These are phyloP conservation scores for Erynnis tages DNA, from an alignment of 2,888 invertebrate species.

Conservation along the genomic window DNA sequence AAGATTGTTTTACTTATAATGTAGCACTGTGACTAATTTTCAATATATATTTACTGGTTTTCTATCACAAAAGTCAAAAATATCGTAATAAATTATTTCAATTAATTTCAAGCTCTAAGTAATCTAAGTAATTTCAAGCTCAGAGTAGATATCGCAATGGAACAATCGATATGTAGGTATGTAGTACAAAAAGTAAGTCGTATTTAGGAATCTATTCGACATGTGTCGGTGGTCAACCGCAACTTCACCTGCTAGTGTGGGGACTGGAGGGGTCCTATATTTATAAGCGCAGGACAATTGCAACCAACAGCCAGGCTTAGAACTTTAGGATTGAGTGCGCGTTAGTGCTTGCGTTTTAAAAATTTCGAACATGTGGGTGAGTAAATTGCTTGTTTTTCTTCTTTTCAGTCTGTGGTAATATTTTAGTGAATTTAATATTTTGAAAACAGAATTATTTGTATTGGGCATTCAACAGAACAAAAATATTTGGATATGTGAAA, in stretches of 20 bases:
- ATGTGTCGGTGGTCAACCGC: constrained; percentile 21
- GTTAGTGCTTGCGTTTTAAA: constrained; percentile 40
- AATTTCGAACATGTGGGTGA: constrained; percentile 40
- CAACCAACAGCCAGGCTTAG: constrained; percentile 44
- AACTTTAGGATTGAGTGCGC: constrained; percentile 33
- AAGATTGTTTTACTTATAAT: background rate
- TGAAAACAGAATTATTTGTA: too few relatives aligned
- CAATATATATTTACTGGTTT: too few relatives aligned
- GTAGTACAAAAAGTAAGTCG: constrained; percentile 7
- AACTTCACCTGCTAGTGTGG: constrained; percentile 34
- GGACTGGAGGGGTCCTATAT: constrained; percentile 66
- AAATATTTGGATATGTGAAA: too few relatives aligned
- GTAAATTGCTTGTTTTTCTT: constrained; percentile 10
- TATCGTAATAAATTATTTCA: too few relatives aligned
- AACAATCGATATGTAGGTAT: too few relatives aligned
- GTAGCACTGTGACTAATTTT: too few relatives aligned
- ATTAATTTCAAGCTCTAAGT: too few relatives aligned
- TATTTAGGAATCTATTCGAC: constrained; percentile 15
- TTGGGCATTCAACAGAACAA: too few relatives aligned
- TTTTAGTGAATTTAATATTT: too few relatives aligned
- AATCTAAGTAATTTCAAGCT: too few relatives aligned
- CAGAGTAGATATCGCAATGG: too few relatives aligned
- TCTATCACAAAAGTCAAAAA: too few relatives aligned
- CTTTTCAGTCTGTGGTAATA: background rate
- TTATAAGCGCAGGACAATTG: constrained; percentile 56